A percentile compares a stretch with the other conserved stretches of the same genome.
phyloP scores from a whole-genome alignment of 2,888 invertebrate genomes.

The Synanthedon andrenaeformis region DNA sequence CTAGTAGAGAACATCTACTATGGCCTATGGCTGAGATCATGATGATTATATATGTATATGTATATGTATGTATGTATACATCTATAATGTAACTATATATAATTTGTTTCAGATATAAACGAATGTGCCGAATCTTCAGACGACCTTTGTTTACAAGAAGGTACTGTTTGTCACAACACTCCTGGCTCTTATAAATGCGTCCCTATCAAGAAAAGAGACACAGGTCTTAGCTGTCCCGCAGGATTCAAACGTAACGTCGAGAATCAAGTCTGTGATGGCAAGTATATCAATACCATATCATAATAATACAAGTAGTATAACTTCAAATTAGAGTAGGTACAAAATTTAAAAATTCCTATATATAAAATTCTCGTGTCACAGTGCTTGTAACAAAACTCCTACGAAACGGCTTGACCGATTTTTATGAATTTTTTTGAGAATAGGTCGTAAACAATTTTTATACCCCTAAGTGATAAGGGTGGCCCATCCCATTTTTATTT shows the following conservation, averaged over 20 bases:
- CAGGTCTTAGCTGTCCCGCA: conserved; percentile 56
- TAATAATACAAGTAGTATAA: background rate
- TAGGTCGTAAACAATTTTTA: too few species aligned
- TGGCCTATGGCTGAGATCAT: too few species aligned
- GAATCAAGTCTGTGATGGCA: conserved; percentile 70
- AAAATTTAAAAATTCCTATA: background rate
- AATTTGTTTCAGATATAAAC: conserved; percentile 74
- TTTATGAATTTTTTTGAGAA: too few species aligned
- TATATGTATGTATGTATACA: too few species aligned
- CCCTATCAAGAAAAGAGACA: conserved; percentile 47
- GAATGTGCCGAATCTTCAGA: conserved; percentile 76
- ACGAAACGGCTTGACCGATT: too few species aligned
- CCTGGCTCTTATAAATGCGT: conserved; percentile 76
- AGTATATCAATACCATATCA: conserved; percentile 7
- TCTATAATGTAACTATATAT: too few species aligned
- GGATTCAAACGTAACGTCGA: conserved; percentile 69
- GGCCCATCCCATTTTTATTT: too few species aligned
- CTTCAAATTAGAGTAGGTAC: background rate
- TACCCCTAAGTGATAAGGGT: too few species aligned
- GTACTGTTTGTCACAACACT: conserved; percentile 76
- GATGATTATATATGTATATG: too few species aligned
- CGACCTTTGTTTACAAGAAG: conserved; percentile 67
- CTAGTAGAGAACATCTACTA: too few species aligned
- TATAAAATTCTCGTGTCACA: too few species aligned
- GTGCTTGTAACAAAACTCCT: too few species aligned